Conservation (phyloP, 2,113 vertebrate species). For the Pygoscelis antarcticus region DNA sequence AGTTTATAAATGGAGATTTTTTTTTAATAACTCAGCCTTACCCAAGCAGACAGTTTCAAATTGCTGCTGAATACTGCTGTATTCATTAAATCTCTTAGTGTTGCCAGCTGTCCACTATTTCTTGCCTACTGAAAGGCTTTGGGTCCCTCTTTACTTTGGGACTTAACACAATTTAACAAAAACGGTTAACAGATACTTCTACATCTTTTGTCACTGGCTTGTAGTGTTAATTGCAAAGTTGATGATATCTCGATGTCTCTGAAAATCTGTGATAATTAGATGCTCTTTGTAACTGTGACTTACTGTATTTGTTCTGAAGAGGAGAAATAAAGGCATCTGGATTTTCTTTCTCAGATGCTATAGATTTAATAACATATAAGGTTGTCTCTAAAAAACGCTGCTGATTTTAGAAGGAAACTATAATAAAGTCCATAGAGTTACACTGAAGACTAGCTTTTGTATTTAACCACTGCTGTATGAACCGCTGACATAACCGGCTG, state of each 20-base stretch:
- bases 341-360: conserved; percentile 5
- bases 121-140: background rate
- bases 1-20: conserved; percentile 12
- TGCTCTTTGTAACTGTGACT: background rate
- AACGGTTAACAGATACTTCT: background rate
- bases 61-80: background rate
- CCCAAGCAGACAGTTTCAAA: conserved; percentile 12
- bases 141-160: background rate
- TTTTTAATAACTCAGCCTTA: conserved; percentile 3
- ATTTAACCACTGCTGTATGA: background rate
- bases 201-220: background rate
- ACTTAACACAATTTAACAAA: background rate
- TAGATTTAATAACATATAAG: background rate
- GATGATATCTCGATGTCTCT: background rate
- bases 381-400: background rate
- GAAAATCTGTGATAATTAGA: background rate
- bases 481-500: conserved; percentile 16
- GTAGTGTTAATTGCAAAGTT: background rate
- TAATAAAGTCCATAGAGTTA: background rate
- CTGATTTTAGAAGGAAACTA: conserved; percentile 11
- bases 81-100: background rate
- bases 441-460: background rate
- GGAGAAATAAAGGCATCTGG: background rate
- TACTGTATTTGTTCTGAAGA: background rate
- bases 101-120: background rate